Base-by-base conservation (phyloP, 2,797 vertebrate species). In the Scolopax rusticola region DNA sequence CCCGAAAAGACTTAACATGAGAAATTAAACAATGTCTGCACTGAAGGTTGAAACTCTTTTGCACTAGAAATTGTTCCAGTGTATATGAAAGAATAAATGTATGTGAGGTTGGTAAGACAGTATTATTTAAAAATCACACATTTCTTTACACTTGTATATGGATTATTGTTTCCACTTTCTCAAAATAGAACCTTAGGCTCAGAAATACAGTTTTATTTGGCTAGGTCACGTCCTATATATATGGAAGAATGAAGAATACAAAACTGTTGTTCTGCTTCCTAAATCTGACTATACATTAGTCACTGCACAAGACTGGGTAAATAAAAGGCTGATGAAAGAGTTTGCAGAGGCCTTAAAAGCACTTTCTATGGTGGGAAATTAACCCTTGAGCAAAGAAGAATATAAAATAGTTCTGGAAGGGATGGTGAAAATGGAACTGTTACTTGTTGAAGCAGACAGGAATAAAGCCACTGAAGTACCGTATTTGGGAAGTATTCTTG, bases 1-100 rank as follows among this genome's bases (percentile, higher is more conserved):
- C 70, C 85, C 91, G 80, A 91, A 87, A 90, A 80, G 85, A 21
- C 63, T 94, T 93, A 70, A 90, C 40, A 25, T 47, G 54, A 93
- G 74, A 88, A 90, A 90, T 90, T 82, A 79, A 94, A 84, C 80
- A 33, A n/a, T 77, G 63, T 51, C 38, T 85, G 38, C 48, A 64
- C 28, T 84, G 68, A 95, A 91, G 81, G 56, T 84, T 90, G 79
- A 79, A 91, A 79, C 32, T 56, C 70, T 69, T 64, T 51, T 80
- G 32, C 80, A 56, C 38, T 74, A 57, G 32, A 89, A 91, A 87
- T 74, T 82, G 74, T 80, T 74, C 33, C 45, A 27, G 40, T n/a
- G 7, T 28, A 50, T 65, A 28, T 28, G 15, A 63, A 63, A 82
- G 84, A 89, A 91, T 41, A 94, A 84, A 81, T 61, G 25, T 68